Evolutionary conservation across 2,888 invertebrate genomes (phyloP).

Genomic region (Choristoneura rosaceana): DNA sequence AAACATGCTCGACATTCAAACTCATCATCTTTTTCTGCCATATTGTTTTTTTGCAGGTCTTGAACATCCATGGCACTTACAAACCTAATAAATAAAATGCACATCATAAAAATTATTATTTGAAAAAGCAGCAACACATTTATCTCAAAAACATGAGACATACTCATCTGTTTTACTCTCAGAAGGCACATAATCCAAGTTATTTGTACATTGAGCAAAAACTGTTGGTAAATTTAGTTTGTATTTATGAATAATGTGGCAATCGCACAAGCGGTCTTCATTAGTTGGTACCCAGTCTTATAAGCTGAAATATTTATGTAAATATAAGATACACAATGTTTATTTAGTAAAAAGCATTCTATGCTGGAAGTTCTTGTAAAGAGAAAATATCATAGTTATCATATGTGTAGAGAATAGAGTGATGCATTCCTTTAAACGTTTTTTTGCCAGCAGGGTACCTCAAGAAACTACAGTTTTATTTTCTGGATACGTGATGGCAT

Average conservation of each 20-base stretch:
- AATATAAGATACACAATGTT: neutral
- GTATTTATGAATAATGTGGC: slow-evolving; percentile 29
- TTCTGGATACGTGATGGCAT: slow-evolving; percentile 2
- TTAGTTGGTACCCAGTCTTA: slow-evolving; percentile 15
- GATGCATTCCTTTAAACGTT: slow-evolving; percentile 7
- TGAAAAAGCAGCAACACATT: neutral
- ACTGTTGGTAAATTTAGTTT: slow-evolving; percentile 26
- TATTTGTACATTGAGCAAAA: slow-evolving; percentile 31
- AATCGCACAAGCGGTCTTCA: slow-evolving; percentile 23
- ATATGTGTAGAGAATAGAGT: neutral
- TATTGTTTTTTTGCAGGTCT: slow-evolving; percentile 29
- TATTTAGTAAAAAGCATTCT: neutral
- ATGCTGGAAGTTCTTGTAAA: neutral
- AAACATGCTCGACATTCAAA: slow-evolving; percentile 72
- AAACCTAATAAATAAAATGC: slow-evolving; percentile 1
- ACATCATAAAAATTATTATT: neutral
- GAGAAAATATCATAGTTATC: neutral
- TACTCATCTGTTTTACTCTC: slow-evolving; percentile 16
- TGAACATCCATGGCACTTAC: slow-evolving; percentile 40
- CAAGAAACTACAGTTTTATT: slow-evolving; percentile 14
- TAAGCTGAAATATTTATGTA: slow-evolving; percentile 4
- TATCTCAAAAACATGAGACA: neutral
- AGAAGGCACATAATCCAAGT: slow-evolving; percentile 35
- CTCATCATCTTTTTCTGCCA: slow-evolving; percentile 39
- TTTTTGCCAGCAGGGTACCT: slow-evolving; percentile 17